Percentiles rank a stretch among this genome's conserved stretches.
These are phyloP conservation scores for Hipposideros armiger DNA, from an alignment of 2,113 vertebrate genomes.

Conservation along the genomic window DNA sequence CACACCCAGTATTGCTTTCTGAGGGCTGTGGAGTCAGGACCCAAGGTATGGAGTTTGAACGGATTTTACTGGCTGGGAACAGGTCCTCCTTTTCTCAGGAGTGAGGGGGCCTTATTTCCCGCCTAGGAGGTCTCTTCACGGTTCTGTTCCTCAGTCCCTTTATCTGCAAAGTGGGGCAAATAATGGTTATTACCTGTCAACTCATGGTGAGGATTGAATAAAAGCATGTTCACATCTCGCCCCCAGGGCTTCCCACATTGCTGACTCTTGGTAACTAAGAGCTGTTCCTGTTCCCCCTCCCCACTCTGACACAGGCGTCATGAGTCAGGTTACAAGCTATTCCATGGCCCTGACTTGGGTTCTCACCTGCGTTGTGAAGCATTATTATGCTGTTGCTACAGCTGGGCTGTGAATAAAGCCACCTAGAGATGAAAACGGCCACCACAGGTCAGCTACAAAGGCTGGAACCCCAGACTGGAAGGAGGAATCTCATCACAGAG, in stretches of 20 bases:
- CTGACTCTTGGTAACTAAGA: background rate
- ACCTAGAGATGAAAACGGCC: background rate
- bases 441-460: background rate
- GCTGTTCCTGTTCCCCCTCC: background rate
- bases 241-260: too few relatives aligned
- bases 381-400: background rate
- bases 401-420: background rate
- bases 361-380: background rate
- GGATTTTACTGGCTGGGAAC: background rate
- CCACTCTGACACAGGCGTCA: background rate
- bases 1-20: rapidly evolving
- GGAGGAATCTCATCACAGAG: background rate
- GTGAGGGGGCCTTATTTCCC: background rate
- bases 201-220: rapidly evolving
- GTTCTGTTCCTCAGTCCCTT: background rate
- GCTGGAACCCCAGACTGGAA: background rate
- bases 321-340: background rate
- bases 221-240: background rate
- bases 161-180: background rate
- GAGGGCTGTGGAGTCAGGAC: background rate
- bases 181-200: background rate
- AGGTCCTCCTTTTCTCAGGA: background rate
- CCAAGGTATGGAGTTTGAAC: background rate
- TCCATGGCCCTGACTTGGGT: background rate
- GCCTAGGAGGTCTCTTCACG: background rate